These are phyloP conservation scores for Indri indri DNA, from an alignment of 2,113 vertebrate species.

Conservation along the genomic window DNA sequence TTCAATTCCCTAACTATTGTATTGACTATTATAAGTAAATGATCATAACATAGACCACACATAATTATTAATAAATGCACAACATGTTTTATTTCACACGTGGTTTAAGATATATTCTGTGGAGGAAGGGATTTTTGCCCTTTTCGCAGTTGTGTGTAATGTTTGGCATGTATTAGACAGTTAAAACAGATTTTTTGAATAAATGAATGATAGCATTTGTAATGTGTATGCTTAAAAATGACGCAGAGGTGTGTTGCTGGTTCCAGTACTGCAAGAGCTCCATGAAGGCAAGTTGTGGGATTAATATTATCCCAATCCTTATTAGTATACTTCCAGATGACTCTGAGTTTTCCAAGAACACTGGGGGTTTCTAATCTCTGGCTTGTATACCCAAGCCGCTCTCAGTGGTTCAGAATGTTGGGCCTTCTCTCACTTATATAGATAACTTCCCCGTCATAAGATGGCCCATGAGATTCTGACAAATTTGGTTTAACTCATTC, in stretches of 20 bases:
- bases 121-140: background rate
- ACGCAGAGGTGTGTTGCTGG: background rate
- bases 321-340: background rate
- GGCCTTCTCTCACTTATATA: background rate
- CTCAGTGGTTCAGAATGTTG: background rate
- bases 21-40: background rate
- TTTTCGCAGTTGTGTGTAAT: background rate
- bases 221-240: background rate
- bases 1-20: background rate
- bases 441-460: background rate
- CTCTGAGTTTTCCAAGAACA: background rate
- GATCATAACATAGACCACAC: background rate
- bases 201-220: background rate
- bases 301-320: background rate
- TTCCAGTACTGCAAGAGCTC: background rate
- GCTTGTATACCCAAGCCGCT: background rate
- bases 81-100: background rate
- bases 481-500: background rate
- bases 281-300: background rate
- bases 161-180: background rate
- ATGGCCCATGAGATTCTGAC: background rate
- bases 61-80: background rate
- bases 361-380: background rate
- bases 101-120: background rate
- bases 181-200: background rate